Evolutionary conservation across 2,113 vertebrate species (phyloP), one percentile per base, ranked within the genome.

Genomic region (Bufo gargarizans): DNA sequence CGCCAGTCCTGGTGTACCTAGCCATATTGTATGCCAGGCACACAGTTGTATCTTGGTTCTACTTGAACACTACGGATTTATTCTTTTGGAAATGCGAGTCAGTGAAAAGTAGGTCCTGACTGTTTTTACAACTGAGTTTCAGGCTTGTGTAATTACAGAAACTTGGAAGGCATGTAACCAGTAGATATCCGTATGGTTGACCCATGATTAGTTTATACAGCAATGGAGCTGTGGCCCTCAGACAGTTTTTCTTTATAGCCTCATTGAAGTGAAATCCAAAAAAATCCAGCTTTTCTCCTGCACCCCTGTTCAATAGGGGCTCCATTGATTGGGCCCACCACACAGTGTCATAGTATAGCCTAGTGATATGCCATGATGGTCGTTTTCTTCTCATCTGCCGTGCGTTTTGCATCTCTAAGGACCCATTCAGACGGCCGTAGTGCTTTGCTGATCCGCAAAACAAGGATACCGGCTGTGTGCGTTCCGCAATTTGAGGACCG

Each of bases 1-100:
- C 56, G 63, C 16, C 5, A 3, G 17, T 20, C 80, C 79, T n/a
- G 58, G 79, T 47, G 56, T 56, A 22, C 22, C 20, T 80, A 1
- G 56, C 47, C 56, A 45, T 63, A 63, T 63, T 65, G 43, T 19
- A 63, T 82, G 63, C 49, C 80, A 82, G 58, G 17, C 79, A 47
- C 2, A 47, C 11, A 17, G 45, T 82, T 82, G 13, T 19, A 82
- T 82, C 49, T 82, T 81, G 11, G 13, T 82, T 59, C 65, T 82
- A 63, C 43, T 63, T 47, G 45, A 65, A 82, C 19, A 56, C 22
- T 61, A 43, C 61, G 78, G 56, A 43, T 82, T 63, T 19, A 33
- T 45, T 61, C 17, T 43, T 63, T 45, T 61, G 79, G 43, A 61
- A 82, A 53, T 61, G 8, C 17, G 63, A 82, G 9, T 47, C 19